Evolutionary conservation across 2,113 vertebrate species (phyloP), one percentile per base, ranked within the genome.

Genomic region (Cephalopholis sonnerati): DNA sequence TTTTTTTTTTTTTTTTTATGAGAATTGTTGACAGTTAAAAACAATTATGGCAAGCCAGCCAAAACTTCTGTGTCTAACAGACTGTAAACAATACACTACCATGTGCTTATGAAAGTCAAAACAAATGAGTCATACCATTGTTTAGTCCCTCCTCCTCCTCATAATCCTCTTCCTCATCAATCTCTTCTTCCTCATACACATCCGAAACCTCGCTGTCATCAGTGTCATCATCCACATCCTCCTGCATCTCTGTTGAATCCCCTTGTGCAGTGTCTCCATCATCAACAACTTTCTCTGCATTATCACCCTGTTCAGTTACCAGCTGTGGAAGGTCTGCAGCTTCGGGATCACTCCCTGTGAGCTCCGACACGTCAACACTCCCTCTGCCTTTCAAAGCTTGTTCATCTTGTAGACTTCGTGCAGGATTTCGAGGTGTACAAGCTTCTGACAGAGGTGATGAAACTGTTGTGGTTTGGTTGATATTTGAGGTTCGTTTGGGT

Each of bases 161-260:
- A 8, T 86, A 80, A 0, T 85, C 91, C 0, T 89, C 90, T 3
- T 93, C 93, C 1, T 90, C 91, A 0, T 92, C 90, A 0, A 58
- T 24, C 18, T 93, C 91, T 0, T 94, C 93, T 1, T 94, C 93
- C 0, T 93, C 91, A 20, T 87, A 87, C 4, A 83, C 39, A 6
- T 81, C 87, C 8, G 92, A 93, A 4, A 90, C 89, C 3, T 94
- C 92, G 4, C 94, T 95, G 86, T 93, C 91, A 3, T 93, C 94
- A 0, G 92, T 89, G 46, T 91, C 89, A 2, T 86, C 73, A 6
- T 89, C 85, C 4, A 5, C 54, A 2, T 29, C 29, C 13, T 32
- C 32, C 74, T 20, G 29, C 27, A 7, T 27, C 22, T 58, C 55
- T 6, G 39, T 2, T 0, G 27, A 18, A 20, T 17, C 44, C 7